These are phyloP conservation scores for Hydroisotoma schaefferi DNA, from an alignment of 2,888 invertebrate genomes.

Conservation along the genomic window DNA sequence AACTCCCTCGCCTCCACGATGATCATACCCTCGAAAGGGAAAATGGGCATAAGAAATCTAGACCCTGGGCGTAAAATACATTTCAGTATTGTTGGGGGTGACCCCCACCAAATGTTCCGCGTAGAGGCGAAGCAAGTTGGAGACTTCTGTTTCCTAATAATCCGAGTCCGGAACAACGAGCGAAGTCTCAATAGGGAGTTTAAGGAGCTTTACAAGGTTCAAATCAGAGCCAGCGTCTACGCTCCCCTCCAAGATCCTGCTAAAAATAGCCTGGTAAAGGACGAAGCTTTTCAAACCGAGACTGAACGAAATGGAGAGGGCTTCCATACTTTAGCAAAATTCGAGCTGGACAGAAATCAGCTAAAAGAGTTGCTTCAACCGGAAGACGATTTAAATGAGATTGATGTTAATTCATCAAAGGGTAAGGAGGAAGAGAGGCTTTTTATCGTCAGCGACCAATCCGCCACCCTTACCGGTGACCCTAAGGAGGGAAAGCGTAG, in stretches of 20 bases:
- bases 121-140: slow-evolving; percentile 85
- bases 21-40: slow-evolving; percentile 63
- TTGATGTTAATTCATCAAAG: no score
- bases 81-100: slow-evolving; percentile 82
- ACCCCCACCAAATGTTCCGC: slow-evolving; percentile 86
- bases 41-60: slow-evolving; percentile 73
- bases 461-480: background rate
- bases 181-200: slow-evolving; percentile 80
- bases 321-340: slow-evolving; percentile 2
- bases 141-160: slow-evolving; percentile 87
- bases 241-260: background rate
- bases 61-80: slow-evolving; percentile 59
- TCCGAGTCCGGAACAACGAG: slow-evolving; percentile 68
- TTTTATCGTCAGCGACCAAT: no score
- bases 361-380: background rate
- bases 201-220: slow-evolving; percentile 74
- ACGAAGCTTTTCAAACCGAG: background rate
- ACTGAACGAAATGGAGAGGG: slow-evolving; percentile 21
- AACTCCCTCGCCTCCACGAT: slow-evolving; percentile 88
- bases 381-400: slow-evolving; percentile 1
- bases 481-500: background rate
- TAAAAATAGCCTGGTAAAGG: background rate
- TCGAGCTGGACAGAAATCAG: background rate
- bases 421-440: slow-evolving; percentile 6
- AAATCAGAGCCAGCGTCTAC: slow-evolving; percentile 64